phyloP scores from a whole-genome alignment of 2,113 vertebrate genomes.

The Stegostoma tigrinum region DNA sequence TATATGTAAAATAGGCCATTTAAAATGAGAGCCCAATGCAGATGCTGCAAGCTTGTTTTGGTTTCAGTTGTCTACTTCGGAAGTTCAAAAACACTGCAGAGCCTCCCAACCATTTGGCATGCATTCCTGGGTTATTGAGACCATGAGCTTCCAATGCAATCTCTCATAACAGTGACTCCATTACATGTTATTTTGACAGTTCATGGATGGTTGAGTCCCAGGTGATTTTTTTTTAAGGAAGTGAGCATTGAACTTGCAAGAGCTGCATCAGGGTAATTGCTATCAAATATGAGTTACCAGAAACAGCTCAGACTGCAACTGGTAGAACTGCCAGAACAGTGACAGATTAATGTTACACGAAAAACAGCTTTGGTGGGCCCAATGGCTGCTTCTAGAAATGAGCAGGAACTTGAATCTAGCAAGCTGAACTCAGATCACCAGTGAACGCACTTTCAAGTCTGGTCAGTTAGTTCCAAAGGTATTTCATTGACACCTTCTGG shows the following conservation, averaged over 20 bases:
- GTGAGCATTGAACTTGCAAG: neutral
- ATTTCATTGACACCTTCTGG: neutral
- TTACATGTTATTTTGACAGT: neutral
- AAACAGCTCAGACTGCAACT: neutral
- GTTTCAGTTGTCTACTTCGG: neutral
- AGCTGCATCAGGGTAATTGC: neutral
- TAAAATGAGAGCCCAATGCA: neutral
- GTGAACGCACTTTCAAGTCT: neutral
- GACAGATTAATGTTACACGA: neutral
- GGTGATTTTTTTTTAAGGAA: neutral
- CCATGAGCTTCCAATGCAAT: neutral
- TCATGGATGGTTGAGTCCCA: neutral
- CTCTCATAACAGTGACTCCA: neutral
- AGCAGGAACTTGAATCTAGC: neutral
- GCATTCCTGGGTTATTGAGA: neutral
- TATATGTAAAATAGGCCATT: neutral
- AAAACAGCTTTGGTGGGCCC: neutral
- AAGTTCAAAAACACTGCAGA: neutral
- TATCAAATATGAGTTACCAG: neutral
- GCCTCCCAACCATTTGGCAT: neutral
- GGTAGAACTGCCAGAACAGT: neutral
- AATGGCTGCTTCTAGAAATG: neutral
- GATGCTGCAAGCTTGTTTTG: neutral
- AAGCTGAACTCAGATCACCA: neutral
- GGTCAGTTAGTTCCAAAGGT: neutral